Percentiles rank a stretch among this genome's conserved stretches.
Conservation (phyloP, 92 coral and sea anemone genomes). For the Porites rus region DNA sequence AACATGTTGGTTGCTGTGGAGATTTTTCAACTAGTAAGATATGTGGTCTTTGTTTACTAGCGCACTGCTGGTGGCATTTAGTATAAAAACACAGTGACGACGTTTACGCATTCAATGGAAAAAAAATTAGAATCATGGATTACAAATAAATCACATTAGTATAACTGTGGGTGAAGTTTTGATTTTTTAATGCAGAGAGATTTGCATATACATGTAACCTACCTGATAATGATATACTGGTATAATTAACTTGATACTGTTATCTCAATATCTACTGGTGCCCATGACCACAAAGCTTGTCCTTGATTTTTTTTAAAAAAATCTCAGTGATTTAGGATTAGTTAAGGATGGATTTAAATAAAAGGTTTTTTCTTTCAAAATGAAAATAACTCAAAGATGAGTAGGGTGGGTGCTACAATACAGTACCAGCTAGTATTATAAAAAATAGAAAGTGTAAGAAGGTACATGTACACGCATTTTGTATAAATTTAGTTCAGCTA, state of each 20-base stretch:
- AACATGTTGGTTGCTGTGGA: constrained; percentile 7
- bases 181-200: not conserved
- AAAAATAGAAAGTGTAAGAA: too few species aligned
- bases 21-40: not conserved
- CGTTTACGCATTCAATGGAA: not conserved
- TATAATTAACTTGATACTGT: not conserved
- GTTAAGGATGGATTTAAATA: not conserved
- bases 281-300: not conserved
- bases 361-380: too few species aligned
- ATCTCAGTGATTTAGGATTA: not conserved
- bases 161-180: not conserved
- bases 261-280: not conserved
- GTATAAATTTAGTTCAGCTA: too few species aligned
- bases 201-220: not conserved
- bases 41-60: not conserved
- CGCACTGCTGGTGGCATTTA: constrained; percentile 14
- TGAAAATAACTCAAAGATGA: too few species aligned
- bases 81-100: not conserved
- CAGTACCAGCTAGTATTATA: too few species aligned
- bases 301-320: not conserved
- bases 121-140: not conserved
- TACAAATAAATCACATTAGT: not conserved
- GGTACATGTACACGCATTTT: too few species aligned
- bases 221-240: not conserved
- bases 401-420: too few species aligned